Percentiles rank a stretch among this genome's conserved stretches.
Conservation (phyloP, 1,140 invertebrate genomes). For the Geopemphigus sp. region DNA sequence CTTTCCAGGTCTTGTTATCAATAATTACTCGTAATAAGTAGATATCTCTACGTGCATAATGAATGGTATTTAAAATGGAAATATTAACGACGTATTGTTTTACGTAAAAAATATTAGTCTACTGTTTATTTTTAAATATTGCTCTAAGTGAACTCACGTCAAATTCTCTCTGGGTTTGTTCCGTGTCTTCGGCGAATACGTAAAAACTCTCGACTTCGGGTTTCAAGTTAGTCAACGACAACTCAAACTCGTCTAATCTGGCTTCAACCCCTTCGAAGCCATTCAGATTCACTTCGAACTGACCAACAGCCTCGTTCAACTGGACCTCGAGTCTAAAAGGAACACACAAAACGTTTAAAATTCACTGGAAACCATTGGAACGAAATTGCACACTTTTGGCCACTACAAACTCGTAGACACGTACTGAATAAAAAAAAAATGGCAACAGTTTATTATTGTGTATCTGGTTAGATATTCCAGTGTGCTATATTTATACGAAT, state of each 20-base stretch:
- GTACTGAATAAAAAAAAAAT: slow-evolving; percentile 28
- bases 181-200: slow-evolving; percentile 63
- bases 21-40: too few species aligned
- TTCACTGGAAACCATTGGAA: background rate
- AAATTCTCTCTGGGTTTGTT: slow-evolving; percentile 52
- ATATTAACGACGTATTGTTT: too few species aligned
- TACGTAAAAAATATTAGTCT: too few species aligned
- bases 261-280: slow-evolving; percentile 61
- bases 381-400: background rate
- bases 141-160: slow-evolving; percentile 51
- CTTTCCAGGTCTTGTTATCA: too few species aligned
- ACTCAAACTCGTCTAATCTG: slow-evolving; percentile 65
- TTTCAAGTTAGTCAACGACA: slow-evolving; percentile 64
- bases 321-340: slow-evolving; percentile 58
- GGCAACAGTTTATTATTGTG: slow-evolving; percentile 28
- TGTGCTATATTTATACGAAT: slow-evolving; percentile 41
- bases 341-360: slow-evolving; percentile 48
- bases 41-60: too few species aligned
- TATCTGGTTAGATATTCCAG: slow-evolving; percentile 41
- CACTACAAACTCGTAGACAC: background rate
- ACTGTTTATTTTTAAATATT: too few species aligned
- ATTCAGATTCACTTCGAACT: slow-evolving; percentile 42
- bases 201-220: slow-evolving; percentile 67
- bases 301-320: slow-evolving; percentile 61
- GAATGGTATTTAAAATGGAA: too few species aligned